These are phyloP conservation scores for Drosophila kambysellisi DNA, from an alignment of 2,888 invertebrate genomes.

Conservation along the genomic window DNA sequence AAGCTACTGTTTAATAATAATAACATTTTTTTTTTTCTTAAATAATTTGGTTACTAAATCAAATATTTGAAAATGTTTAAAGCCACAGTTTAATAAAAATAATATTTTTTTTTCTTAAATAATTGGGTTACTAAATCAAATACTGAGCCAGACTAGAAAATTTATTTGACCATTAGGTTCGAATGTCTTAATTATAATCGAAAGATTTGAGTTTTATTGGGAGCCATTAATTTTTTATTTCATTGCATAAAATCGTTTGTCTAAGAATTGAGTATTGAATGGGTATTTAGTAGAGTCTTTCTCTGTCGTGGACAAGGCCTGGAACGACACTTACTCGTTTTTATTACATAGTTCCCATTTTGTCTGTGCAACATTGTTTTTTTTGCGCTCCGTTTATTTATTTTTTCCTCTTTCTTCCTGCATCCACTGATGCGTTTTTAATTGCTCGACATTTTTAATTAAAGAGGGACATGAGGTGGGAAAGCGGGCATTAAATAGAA, in stretches of 20 bases:
- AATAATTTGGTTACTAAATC: too few species aligned
- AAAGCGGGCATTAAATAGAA: conserved; percentile 7
- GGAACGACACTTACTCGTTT: conserved; percentile 6
- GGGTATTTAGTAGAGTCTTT: neutral
- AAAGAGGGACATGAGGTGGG: conserved; percentile 24
- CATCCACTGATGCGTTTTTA: conserved; percentile 63
- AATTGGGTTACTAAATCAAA: too few species aligned
- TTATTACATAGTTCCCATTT: conserved; percentile 14
- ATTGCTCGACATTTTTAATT: conserved; percentile 69
- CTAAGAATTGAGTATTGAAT: neutral
- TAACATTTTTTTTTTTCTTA: neutral
- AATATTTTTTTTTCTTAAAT: neutral
- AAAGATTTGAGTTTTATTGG: neutral
- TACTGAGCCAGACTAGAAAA: neutral
- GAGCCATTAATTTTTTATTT: conserved; percentile 6
- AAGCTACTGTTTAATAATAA: neutral
- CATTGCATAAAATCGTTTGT: conserved; percentile 5
- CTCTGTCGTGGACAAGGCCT: neutral
- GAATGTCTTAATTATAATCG: neutral
- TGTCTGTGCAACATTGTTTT: conserved; percentile 5
- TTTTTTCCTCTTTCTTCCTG: conserved; percentile 15
- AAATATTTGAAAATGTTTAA: neutral
- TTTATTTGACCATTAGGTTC: neutral
- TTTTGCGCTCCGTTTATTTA: neutral
- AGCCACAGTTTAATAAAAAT: neutral